Evolutionary conservation across 1,140 invertebrate species (phyloP), one percentile per base, ranked within the genome.

Genomic region (Leptinotarsa undecemlineata): DNA sequence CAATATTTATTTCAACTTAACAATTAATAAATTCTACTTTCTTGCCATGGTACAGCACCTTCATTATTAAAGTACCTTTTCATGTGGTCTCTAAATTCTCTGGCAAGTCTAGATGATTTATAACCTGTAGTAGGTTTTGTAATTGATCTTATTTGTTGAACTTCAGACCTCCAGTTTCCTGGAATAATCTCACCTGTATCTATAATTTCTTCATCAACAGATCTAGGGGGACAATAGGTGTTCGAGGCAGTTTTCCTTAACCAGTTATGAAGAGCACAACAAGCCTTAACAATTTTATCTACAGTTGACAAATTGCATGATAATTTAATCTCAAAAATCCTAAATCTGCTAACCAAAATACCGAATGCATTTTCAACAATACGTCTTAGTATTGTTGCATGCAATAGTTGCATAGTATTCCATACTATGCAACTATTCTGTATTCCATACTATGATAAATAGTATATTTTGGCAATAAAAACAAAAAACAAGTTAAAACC

Each of bases 341-440:
- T 23, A 78, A 83, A 86, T 70, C 79, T 73, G 15, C 78, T 48
- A 21, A 79, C 80, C 42, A 87, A 69, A 26, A 88, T 87, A 5
- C 86, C 86, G 81, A 88, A 88, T 2, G 81, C 82, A 81, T 86
- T 87, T 79, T 88, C 86, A 13, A 87, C 80, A 8, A 84, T 82
- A 48, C 83, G 62, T 67, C 85, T n/a, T n/a, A n/a, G n/a, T n/a
- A n/a, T n/a, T n/a, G n/a, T n/a, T n/a, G n/a, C n/a, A n/a, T n/a
- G n/a, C n/a, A n/a, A n/a, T n/a, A n/a, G n/a, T n/a, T n/a, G n/a
- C n/a, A n/a, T n/a, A n/a, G 19, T 60, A 60, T 60, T 60, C 15
- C 57, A 17, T 60, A 17, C 15, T 60, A 17, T 60, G 19, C 19
- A 4, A 60, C 19, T 60, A 17, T 60, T 60, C 5, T 19, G 19